A percentile compares a stretch with the other conserved stretches of the same genome.
Evolutionary conservation across 1,140 invertebrate species (phyloP).

Genomic region (Drosophila repleta): DNA sequence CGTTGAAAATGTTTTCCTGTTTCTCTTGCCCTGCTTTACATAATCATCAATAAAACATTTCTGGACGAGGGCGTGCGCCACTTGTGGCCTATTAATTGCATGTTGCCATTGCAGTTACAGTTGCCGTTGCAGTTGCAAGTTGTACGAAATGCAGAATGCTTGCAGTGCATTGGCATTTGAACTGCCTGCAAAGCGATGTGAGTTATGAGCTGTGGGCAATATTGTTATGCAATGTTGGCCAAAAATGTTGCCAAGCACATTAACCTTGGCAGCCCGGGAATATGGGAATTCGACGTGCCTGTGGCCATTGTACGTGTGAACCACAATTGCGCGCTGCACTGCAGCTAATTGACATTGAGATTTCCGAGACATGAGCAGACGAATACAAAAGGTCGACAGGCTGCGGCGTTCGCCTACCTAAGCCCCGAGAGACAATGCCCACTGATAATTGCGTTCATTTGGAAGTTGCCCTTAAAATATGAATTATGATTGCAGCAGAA

Average conservation of each 20-base stretch:
- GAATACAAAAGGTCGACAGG: slow-evolving; percentile 10
- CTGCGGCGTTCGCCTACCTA: slow-evolving; percentile 14
- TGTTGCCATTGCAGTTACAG: slow-evolving; percentile 36
- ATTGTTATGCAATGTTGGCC: background rate
- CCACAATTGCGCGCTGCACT: slow-evolving; percentile 61
- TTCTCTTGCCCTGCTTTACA: slow-evolving; percentile 26
- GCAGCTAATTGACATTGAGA: slow-evolving; percentile 52
- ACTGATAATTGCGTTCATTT: slow-evolving; percentile 58
- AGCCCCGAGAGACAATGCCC: slow-evolving; percentile 27
- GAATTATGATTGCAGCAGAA: slow-evolving; percentile 73
- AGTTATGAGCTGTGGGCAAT: slow-evolving; percentile 26
- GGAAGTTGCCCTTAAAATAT: slow-evolving; percentile 58
- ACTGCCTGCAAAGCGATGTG: slow-evolving; percentile 9
- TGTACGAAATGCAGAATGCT: slow-evolving; percentile 42
- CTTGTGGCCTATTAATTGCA: slow-evolving; percentile 72
- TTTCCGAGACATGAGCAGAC: background rate
- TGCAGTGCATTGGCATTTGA: slow-evolving; percentile 52
- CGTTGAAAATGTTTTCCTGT: slow-evolving; percentile 75
- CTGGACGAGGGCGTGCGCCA: slow-evolving; percentile 33
- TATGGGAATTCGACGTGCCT: slow-evolving; percentile 29
- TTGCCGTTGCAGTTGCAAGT: slow-evolving; percentile 37
- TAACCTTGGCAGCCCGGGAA: slow-evolving; percentile 53
- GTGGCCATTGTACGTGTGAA: slow-evolving; percentile 49
- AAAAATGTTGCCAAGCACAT: slow-evolving; percentile 37
- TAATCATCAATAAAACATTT: slow-evolving; percentile 44